Base-by-base conservation (phyloP, 1,140 invertebrate genomes). In the Cylas formicarius region DNA sequence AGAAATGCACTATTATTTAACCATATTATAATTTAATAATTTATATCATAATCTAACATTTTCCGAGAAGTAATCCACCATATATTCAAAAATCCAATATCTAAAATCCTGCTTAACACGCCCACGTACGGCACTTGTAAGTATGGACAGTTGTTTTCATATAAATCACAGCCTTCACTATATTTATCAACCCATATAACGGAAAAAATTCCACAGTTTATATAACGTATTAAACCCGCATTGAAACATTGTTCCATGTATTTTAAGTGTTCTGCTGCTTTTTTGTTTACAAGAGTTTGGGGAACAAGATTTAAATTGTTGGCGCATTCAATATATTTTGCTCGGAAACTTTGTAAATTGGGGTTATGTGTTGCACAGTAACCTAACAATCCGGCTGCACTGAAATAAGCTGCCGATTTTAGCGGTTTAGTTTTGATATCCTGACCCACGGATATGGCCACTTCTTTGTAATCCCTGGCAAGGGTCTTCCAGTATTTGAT, bases 41-140 rank as follows among this genome's bases (percentile, higher is more conserved):
- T 88, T 7, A 87, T 66, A 72, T 90, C 86, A 72, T 79, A 90
- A 65, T 89, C 78, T 32, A 65, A 69, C 75, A 86, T 86, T 61
- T 78, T 79, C 50, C 75, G 72, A 29, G 74, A 72, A 17, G 85
- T 65, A 39, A 80, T 69, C 76, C 80, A 81, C 81, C 83, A 90
- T 41, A 71, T 72, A 41, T 82, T 78, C 59, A 83, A 70, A 53
- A 88, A 74, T 4, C 89, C 88, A 44, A 90, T 61, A 63, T 92
- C 89, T 18, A 89, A 63, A 45, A 89, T 75, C 53, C 78, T 71
- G 52, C 77, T 58, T 44, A 75, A 58, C 56, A 82, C 77, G 21
- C 70, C 76, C 4, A 74, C 37, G 50, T 72, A 76, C 52, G 66
- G 58, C 3, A 83, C 78, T 59, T 78, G 70, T 17, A 84, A 66